Evolutionary conservation across 2,113 vertebrate genomes (phyloP).

Genomic region (Edolisoma coerulescens): DNA sequence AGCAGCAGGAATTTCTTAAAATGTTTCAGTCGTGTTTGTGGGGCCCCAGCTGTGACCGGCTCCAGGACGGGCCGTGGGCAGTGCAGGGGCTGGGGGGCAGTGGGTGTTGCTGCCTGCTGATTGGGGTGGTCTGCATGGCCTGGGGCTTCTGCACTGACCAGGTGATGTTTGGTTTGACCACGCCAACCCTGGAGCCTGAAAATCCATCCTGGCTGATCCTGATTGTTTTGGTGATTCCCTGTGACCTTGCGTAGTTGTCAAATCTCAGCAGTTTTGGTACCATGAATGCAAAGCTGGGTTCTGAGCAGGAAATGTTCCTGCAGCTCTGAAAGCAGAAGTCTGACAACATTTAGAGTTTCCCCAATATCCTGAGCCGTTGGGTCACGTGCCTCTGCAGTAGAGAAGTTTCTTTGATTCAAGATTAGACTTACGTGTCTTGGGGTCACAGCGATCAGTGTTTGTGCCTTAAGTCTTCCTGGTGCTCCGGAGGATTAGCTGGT

Average conservation of each 20-base stretch:
- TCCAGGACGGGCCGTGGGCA: rapidly evolving
- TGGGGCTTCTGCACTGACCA: background rate
- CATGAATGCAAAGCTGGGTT: rapidly evolving
- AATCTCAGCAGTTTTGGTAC: rapidly evolving
- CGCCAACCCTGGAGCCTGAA: background rate
- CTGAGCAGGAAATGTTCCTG: background rate
- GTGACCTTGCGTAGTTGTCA: rapidly evolving
- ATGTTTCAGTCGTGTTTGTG: rapidly evolving
- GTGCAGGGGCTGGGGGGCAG: background rate
- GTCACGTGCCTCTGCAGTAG: background rate
- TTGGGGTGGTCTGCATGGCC: too few relatives aligned
- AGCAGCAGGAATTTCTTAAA: background rate
- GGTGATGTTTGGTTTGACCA: background rate
- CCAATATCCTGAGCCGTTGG: background rate
- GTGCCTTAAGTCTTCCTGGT: background rate
- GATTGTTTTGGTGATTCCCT: background rate
- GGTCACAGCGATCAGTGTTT: background rate
- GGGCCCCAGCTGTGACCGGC: background rate
- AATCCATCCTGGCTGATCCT: background rate
- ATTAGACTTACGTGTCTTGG: background rate
- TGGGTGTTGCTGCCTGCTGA: background rate
- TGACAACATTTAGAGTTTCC: background rate
- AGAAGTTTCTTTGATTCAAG: conserved; percentile 14
- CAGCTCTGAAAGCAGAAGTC: background rate
- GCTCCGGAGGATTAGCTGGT: background rate